phyloP scores from a whole-genome alignment of 1,140 invertebrate genomes.

The Euschistus heros region DNA sequence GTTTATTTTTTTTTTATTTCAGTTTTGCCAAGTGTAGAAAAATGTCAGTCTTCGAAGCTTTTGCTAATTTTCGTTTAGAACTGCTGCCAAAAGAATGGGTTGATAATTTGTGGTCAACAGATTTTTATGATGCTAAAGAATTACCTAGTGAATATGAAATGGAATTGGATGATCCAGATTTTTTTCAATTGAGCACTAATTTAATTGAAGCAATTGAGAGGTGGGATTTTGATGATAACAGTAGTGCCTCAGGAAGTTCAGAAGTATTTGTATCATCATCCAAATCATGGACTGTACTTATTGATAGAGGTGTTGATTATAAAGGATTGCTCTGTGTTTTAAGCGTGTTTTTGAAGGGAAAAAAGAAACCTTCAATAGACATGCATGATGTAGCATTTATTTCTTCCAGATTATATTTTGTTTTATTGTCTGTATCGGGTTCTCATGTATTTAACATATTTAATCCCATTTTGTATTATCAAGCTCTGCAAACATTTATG shows the following conservation, averaged over 20 bases:
- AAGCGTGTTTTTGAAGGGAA: constrained; percentile 39
- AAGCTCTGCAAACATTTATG: constrained; percentile 41
- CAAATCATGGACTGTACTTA: constrained; percentile 43
- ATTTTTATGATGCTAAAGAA: constrained; percentile 40
- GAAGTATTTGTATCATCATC: constrained; percentile 29
- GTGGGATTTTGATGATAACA: constrained; percentile 31
- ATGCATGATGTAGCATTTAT: constrained; percentile 35
- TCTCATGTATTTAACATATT: constrained; percentile 47
- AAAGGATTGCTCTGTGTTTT: constrained; percentile 41
- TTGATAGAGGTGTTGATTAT: constrained; percentile 37
- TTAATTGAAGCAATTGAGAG: constrained; percentile 30
- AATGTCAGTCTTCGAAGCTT: constrained; percentile 35
- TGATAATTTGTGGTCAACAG: constrained; percentile 38
- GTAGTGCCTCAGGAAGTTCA: constrained; percentile 2
- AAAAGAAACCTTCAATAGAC: constrained; percentile 30
- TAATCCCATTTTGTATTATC: constrained; percentile 43
- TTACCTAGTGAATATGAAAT: constrained; percentile 38
- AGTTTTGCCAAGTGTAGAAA: neutral
- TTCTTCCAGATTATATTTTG: constrained; percentile 40
- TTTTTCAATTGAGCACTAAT: constrained; percentile 33
- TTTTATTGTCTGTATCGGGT: constrained; percentile 41
- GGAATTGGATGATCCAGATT: constrained; percentile 36
- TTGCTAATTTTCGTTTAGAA: constrained; percentile 35
- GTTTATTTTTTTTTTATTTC: too few relatives aligned
- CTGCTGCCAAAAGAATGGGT: constrained; percentile 39